These are phyloP conservation scores for Hypsopygia costalis DNA, from an alignment of 2,888 invertebrate genomes.

Conservation along the genomic window DNA sequence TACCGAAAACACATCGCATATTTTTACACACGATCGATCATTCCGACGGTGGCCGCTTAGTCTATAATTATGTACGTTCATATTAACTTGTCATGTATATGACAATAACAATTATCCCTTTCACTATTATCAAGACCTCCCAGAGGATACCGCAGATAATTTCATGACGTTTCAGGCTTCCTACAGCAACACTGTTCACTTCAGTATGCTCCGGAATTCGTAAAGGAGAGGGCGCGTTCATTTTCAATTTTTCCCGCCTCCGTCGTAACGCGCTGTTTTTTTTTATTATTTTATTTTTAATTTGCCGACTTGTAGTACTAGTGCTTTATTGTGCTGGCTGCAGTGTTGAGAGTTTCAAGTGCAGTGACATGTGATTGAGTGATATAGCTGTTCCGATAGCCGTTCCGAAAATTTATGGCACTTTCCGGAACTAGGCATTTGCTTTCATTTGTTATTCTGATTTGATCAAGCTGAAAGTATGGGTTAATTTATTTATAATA, in stretches of 20 bases:
- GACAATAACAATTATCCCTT: neutral
- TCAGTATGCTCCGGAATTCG: slow-evolving; percentile 1
- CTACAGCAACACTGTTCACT: slow-evolving; percentile 1
- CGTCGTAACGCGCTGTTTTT: slow-evolving; percentile 2
- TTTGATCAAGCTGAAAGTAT: no score
- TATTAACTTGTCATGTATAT: neutral
- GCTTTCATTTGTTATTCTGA: neutral
- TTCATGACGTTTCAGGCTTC: no score
- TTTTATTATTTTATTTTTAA: slow-evolving; percentile 6
- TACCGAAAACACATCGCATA: neutral
- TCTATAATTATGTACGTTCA: neutral
- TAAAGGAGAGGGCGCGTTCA: slow-evolving; percentile 1
- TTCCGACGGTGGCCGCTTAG: neutral
- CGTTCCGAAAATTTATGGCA: neutral
- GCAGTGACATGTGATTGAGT: neutral
- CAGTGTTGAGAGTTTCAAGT: slow-evolving; percentile 1
- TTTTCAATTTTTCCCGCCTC: slow-evolving; percentile 6
- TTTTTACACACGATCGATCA: neutral
- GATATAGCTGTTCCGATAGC: no score
- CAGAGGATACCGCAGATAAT: neutral
- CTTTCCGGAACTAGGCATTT: neutral
- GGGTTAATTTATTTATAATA: no score
- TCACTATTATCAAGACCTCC: neutral
- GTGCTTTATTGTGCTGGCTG: slow-evolving; percentile 1
- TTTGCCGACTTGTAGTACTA: slow-evolving; percentile 4